Conservation (phyloP, 2,888 invertebrate genomes). For the Tachystola acroxantha region DNA sequence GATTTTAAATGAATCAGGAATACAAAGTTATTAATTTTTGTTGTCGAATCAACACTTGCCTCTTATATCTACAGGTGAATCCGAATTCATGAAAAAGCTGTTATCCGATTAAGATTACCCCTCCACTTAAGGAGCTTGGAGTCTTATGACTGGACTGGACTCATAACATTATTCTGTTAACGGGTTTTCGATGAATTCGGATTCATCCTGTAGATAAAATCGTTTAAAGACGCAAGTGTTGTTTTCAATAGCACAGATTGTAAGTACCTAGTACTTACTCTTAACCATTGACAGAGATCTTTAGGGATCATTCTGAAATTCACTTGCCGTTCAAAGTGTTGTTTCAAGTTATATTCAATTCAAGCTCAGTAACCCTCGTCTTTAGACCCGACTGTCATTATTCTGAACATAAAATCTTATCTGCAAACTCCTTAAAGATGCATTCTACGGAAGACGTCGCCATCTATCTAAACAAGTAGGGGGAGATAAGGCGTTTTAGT, state of each 20-base stretch:
- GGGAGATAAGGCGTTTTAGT: constrained; percentile 63
- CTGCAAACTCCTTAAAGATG: constrained; percentile 52
- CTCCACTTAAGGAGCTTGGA: too few species aligned
- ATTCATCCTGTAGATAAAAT: too few species aligned
- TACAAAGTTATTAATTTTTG: too few species aligned
- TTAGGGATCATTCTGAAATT: background rate
- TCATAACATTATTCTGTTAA: too few species aligned
- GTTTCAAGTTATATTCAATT: constrained; percentile 9
- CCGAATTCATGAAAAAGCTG: too few species aligned
- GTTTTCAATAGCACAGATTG: background rate
- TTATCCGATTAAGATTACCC: too few species aligned
- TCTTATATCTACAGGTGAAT: too few species aligned
- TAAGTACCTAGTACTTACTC: background rate
- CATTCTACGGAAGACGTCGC: constrained; percentile 55
- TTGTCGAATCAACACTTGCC: too few species aligned
- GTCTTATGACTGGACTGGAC: too few species aligned
- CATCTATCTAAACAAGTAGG: constrained; percentile 58
- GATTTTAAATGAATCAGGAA: too few species aligned
- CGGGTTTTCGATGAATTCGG: too few species aligned
- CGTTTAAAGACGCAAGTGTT: background rate
- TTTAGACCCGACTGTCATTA: constrained; percentile 38
- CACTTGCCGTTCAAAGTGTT: constrained; percentile 1
- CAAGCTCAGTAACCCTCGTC: constrained; percentile 19
- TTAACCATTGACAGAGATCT: background rate
- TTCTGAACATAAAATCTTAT: constrained; percentile 60